A percentile compares a stretch with the other conserved stretches of the same genome.
Conservation (phyloP, 2,797 vertebrate species). For the Lagodon rhomboides region DNA sequence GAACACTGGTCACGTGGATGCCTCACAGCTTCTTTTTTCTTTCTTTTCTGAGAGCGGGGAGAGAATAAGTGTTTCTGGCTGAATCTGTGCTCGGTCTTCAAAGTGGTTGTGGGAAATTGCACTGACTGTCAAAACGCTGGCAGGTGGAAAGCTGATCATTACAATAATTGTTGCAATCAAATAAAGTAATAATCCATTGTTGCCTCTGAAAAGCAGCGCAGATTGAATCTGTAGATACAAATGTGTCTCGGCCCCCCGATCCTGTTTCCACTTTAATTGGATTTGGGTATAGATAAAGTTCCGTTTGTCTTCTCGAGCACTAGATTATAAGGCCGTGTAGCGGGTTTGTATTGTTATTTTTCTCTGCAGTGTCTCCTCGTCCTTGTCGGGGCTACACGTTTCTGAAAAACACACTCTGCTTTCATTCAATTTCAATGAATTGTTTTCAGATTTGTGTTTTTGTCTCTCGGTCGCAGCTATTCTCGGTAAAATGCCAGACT, state of each 20-base stretch:
- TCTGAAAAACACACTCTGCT: constrained; percentile 46
- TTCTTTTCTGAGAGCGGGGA: not conserved
- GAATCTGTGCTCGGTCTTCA: constrained; percentile 44
- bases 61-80: constrained; percentile 34
- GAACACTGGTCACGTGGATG: constrained; percentile 31
- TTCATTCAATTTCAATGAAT: constrained; percentile 49
- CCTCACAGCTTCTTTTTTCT: not conserved
- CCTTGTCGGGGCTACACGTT: constrained; percentile 31
- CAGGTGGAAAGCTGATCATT: constrained; percentile 66
- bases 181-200: constrained; percentile 70
- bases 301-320: constrained; percentile 66
- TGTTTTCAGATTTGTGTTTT: constrained; percentile 41
- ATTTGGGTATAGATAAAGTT: constrained; percentile 71
- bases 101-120: constrained; percentile 66
- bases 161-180: constrained; percentile 78
- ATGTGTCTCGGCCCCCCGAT: constrained; percentile 55
- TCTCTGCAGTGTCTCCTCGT: constrained; percentile 47
- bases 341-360: constrained; percentile 59
- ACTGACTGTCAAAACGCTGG: constrained; percentile 65
- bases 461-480: constrained; percentile 10
- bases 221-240: constrained; percentile 76
- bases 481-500: constrained; percentile 27
- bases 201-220: constrained; percentile 55
- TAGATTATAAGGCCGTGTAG: constrained; percentile 56
- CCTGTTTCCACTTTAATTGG: constrained; percentile 75